Conservation (phyloP, 2,888 invertebrate genomes). For the Dromius quadrimaculatus region DNA sequence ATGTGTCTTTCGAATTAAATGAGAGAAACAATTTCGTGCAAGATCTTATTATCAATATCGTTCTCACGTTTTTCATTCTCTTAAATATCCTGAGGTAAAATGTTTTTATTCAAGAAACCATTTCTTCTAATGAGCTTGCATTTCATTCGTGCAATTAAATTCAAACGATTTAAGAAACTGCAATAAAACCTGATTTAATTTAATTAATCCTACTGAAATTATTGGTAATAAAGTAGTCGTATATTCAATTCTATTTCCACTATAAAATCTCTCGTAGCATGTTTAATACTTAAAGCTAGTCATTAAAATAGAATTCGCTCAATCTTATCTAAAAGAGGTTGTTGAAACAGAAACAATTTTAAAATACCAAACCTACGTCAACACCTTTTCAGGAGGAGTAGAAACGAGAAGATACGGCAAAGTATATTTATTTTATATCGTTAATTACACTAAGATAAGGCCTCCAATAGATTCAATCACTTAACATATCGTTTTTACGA, state of each 20-base stretch:
- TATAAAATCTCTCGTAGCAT: constrained; percentile 15
- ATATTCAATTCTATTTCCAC: constrained; percentile 3
- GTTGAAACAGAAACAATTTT: constrained; percentile 37
- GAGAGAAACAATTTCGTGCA: too few species aligned
- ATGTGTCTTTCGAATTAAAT: too few species aligned
- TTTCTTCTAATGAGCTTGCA: too few species aligned
- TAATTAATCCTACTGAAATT: constrained; percentile 29
- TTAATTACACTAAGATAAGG: constrained; percentile 36
- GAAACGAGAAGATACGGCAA: constrained; percentile 12
- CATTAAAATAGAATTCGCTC: constrained; percentile 11
- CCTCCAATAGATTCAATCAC: constrained; percentile 29
- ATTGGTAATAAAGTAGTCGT: constrained; percentile 22
- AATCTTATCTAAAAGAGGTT: constrained; percentile 39
- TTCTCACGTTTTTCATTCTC: too few species aligned
- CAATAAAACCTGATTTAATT: constrained; percentile 16
- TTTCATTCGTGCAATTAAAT: too few species aligned
- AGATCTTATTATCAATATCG: too few species aligned
- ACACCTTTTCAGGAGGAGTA: constrained; percentile 15
- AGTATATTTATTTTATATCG: constrained; percentile 33
- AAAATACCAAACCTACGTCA: constrained; percentile 36
- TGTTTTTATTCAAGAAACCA: too few species aligned
- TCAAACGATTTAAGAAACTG: constrained; percentile 5
- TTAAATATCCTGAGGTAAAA: too few species aligned
- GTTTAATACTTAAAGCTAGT: constrained; percentile 17
- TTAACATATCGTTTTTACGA: constrained; percentile 40